Evolutionary conservation across 1,140 invertebrate species (phyloP).

Genomic region (Ceratina australensis): DNA sequence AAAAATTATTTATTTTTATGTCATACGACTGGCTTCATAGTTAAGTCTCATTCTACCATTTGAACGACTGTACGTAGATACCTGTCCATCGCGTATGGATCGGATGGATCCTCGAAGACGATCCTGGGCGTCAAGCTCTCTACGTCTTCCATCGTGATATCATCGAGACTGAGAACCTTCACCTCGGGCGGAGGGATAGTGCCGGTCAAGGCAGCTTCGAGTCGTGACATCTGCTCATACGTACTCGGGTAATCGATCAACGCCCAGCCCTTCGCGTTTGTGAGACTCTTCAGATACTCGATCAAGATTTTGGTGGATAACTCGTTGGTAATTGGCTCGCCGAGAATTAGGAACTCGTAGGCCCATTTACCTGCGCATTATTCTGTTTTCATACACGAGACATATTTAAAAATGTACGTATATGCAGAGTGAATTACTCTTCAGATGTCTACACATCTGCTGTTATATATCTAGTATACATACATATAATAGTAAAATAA

Average conservation of each 20-base stretch:
- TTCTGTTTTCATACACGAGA: too few species aligned
- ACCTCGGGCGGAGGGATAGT: conserved; percentile 59
- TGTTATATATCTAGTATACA: too few species aligned
- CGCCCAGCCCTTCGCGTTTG: conserved; percentile 80
- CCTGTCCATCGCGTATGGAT: conserved; percentile 38
- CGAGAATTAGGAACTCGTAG: conserved; percentile 79
- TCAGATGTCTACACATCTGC: too few species aligned
- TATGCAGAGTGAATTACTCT: too few species aligned
- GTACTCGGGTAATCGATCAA: conserved; percentile 83
- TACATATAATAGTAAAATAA: not conserved
- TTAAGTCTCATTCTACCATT: not conserved
- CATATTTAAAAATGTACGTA: too few species aligned
- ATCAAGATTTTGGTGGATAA: conserved; percentile 80
- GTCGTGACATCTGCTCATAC: conserved; percentile 80
- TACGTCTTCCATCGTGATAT: conserved; percentile 77
- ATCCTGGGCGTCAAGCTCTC: conserved; percentile 73
- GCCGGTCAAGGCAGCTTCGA: conserved; percentile 80
- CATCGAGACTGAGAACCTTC: conserved; percentile 66
- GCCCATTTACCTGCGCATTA: conserved; percentile 74
- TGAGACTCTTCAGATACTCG: conserved; percentile 81
- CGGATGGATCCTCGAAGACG: conserved; percentile 71
- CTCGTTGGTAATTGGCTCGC: conserved; percentile 80
- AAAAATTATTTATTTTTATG: too few species aligned
- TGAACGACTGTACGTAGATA: not conserved
- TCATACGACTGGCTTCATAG: too few species aligned